Percentiles rank a stretch among this genome's conserved stretches.
Evolutionary conservation across 2,797 vertebrate species (phyloP).

Genomic region (Hoplostethus mediterraneus): DNA sequence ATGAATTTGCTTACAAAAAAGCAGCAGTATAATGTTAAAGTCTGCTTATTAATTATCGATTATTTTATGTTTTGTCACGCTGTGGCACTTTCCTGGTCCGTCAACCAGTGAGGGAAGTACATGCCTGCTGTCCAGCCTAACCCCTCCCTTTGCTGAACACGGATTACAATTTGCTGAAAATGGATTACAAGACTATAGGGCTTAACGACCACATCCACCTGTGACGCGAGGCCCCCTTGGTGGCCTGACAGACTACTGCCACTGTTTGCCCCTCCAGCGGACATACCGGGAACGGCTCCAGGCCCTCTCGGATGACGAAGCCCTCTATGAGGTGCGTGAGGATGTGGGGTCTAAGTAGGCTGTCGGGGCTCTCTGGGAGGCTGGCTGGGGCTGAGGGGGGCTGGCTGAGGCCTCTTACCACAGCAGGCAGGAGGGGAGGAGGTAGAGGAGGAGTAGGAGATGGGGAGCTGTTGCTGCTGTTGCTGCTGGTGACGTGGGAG

Average conservation of each 20-base stretch:
- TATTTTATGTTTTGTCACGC: too few species aligned
- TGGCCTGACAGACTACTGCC: conserved; percentile 66
- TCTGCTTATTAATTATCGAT: too few species aligned
- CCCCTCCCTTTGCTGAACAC: not conserved
- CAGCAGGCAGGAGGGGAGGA: conserved; percentile 76
- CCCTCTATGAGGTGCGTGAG: conserved; percentile 95
- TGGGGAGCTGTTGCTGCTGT: conserved; percentile 68
- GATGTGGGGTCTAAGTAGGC: conserved; percentile 90
- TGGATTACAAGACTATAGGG: too few species aligned
- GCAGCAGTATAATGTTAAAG: not conserved
- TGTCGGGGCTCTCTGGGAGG: conserved; percentile 81
- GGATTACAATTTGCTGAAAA: not conserved
- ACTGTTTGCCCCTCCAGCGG: conserved; percentile 44
- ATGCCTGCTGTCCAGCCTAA: not conserved
- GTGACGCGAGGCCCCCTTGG: not conserved
- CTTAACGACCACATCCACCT: conserved; percentile 10
- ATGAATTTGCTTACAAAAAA: not conserved
- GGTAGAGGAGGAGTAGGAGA: conserved; percentile 67
- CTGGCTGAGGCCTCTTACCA: conserved; percentile 85
- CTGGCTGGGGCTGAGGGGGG: conserved; percentile 82
- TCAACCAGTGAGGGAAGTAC: not conserved
- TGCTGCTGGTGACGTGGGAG: conserved; percentile 54
- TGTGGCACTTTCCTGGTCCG: not conserved
- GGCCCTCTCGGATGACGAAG: conserved; percentile 93
- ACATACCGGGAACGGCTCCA: conserved; percentile 93